Conservation (phyloP, 2,888 invertebrate genomes). For the Nipponacmea schrenckii region DNA sequence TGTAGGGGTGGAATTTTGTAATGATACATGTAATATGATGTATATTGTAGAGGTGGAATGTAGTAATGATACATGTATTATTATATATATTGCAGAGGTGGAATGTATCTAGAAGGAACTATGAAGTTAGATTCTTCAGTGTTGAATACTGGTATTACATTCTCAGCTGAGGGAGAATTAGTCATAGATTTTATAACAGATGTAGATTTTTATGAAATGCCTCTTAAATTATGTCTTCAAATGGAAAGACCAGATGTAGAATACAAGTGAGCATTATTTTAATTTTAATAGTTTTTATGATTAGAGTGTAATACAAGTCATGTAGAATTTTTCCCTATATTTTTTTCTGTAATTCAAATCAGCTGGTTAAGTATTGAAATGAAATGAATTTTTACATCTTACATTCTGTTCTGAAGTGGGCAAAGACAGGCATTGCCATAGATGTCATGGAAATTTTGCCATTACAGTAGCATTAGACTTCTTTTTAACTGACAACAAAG, state of each 20-base stretch:
- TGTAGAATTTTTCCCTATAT: background rate
- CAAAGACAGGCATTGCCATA: too few relatives aligned
- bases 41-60: too few relatives aligned
- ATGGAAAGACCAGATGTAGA: slow-evolving; percentile 77
- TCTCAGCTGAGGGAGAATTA: slow-evolving; percentile 75
- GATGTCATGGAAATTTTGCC: too few relatives aligned
- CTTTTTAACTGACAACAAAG: too few relatives aligned
- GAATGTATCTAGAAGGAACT: slow-evolving; percentile 75
- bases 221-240: slow-evolving; percentile 80
- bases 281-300: background rate
- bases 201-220: slow-evolving; percentile 80
- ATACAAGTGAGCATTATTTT: slow-evolving; percentile 71
- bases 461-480: too few relatives aligned
- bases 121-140: slow-evolving; percentile 76
- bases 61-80: too few relatives aligned
- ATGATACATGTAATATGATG: too few relatives aligned
- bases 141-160: slow-evolving; percentile 76
- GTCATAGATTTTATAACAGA: slow-evolving; percentile 79
- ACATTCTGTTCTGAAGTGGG: too few relatives aligned
- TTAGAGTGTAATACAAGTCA: background rate
- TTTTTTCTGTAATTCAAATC: background rate
- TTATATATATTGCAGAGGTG: slow-evolving; percentile 75
- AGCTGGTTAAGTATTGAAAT: too few relatives aligned
- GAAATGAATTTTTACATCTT: too few relatives aligned
- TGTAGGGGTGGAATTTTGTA: too few relatives aligned